Conservation (phyloP, 2,888 invertebrate species). For the Blastobasis lacticolella region DNA sequence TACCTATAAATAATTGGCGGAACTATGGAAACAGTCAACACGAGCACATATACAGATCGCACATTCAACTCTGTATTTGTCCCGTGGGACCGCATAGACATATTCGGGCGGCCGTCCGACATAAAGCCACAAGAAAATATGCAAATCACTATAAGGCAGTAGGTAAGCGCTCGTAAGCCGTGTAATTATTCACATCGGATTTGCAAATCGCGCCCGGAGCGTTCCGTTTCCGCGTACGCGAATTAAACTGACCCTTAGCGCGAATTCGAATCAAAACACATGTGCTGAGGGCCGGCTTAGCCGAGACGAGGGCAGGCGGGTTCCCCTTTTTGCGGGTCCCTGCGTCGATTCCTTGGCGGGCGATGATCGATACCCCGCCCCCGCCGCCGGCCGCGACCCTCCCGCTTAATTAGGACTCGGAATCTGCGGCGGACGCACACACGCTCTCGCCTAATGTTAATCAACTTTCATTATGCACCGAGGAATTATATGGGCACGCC, state of each 20-base stretch:
- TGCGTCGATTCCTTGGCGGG: slow-evolving; percentile 71
- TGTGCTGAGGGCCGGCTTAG: slow-evolving; percentile 68
- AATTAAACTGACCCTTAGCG: slow-evolving; percentile 68
- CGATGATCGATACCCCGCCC: slow-evolving; percentile 56
- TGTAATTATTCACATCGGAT: slow-evolving; percentile 74
- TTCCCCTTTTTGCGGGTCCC: slow-evolving; percentile 71
- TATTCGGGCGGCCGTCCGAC: slow-evolving; percentile 36
- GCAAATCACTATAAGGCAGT: slow-evolving; percentile 72
- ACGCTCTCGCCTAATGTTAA: slow-evolving; percentile 67
- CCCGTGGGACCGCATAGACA: slow-evolving; percentile 22
- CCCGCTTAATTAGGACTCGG: slow-evolving; percentile 89
- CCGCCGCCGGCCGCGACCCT: slow-evolving; percentile 70
- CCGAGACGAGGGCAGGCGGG: slow-evolving; percentile 54
- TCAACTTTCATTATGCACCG: slow-evolving; percentile 75
- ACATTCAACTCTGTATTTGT: background rate
- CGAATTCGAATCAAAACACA: slow-evolving; percentile 71
- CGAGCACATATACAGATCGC: too few species aligned
- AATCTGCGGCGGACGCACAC: slow-evolving; percentile 88
- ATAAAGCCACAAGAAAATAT: slow-evolving; percentile 71
- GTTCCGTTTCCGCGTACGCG: slow-evolving; percentile 58
- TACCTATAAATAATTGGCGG: too few species aligned
- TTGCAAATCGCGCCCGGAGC: slow-evolving; percentile 67
- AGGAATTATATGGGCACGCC: slow-evolving; percentile 74
- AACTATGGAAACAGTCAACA: too few species aligned
- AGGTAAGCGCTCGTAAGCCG: slow-evolving; percentile 71